These are phyloP conservation scores for Drosophila azteca DNA, from an alignment of 1,140 invertebrate species.

Conservation along the genomic window DNA sequence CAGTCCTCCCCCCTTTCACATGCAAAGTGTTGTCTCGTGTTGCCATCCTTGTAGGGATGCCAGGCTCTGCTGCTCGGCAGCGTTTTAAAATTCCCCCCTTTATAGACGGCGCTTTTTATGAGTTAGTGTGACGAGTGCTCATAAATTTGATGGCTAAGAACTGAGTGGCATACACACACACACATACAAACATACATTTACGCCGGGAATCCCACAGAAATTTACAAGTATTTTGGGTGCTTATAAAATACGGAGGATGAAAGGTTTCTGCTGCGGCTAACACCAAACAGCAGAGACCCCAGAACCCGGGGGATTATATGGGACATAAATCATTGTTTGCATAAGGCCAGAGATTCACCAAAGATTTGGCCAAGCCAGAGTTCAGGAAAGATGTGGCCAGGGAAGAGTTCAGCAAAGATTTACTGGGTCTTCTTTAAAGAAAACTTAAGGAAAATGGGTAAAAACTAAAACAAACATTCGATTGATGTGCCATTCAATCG, in stretches of 20 bases:
- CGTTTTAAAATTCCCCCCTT: slow-evolving; percentile 50
- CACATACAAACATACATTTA: slow-evolving; percentile 24
- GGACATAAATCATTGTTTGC: slow-evolving; percentile 38
- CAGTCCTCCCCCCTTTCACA: slow-evolving; percentile 56
- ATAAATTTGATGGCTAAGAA: slow-evolving; percentile 74
- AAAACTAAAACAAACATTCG: slow-evolving; percentile 41
- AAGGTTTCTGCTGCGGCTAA: slow-evolving; percentile 36
- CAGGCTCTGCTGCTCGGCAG: neutral
- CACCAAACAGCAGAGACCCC: slow-evolving; percentile 25
- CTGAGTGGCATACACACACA: slow-evolving; percentile 36
- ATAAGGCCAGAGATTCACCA: slow-evolving; percentile 2
- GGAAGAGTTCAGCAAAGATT: neutral
- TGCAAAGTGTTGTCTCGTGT: slow-evolving; percentile 71
- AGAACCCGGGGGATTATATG: slow-evolving; percentile 23
- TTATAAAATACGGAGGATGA: slow-evolving; percentile 57
- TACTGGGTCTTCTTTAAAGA: slow-evolving; percentile 17
- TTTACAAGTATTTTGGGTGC: slow-evolving; percentile 61
- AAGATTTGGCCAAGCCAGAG: neutral
- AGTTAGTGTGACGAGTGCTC: slow-evolving; percentile 74
- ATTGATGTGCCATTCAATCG: slow-evolving; percentile 1
- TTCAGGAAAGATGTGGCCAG: slow-evolving; percentile 1
- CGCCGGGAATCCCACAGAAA: slow-evolving; percentile 44
- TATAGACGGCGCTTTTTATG: slow-evolving; percentile 63
- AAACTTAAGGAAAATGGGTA: neutral
- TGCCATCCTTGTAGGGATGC: slow-evolving; percentile 19